Base-by-base conservation (phyloP, 2,888 invertebrate genomes). In the Aphidoletes aphidimyza region DNA sequence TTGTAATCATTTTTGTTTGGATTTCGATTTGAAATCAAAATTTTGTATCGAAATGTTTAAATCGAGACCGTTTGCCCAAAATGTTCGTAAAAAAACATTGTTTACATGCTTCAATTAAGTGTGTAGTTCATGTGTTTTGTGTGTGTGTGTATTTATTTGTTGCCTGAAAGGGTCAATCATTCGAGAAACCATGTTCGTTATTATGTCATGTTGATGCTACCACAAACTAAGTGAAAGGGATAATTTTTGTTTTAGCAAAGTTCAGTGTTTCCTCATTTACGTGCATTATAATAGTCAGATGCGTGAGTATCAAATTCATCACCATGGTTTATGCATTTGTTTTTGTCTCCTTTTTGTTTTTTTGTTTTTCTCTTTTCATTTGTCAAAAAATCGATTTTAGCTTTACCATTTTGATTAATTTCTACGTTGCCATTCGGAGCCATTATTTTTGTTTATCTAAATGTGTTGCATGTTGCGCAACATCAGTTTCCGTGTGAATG, bases 171-270 rank as follows among this genome's bases (percentile, higher is more conserved):
- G 22, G 54, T 26, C 2, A 54, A 11, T 54, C 14, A 3, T 54
- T 54, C 22, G n/a, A 54, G 54, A 54, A 54, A 54, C 54, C 54
- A 26, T 54, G 54, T 54, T 54, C 54, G 22, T 54, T 54, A 54
- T 54, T 54, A 26, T 54, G n/a, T 54, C 54, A 22, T 54, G 26
- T 54, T 22, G 22, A 26, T 5, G n/a, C n/a, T 54, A 54, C 54
- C 54, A 54, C 22, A 54, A 54, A 54, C 54, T 54, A 54, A 54
- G 54, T 54, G 54, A n/a, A n/a, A n/a, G n/a, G n/a, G 54, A 22
- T 22, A 54, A 26, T 54, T 54, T 26, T 22, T 22, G 22, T 26
- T 22, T 3, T 2, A 54, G 5, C 22, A 54, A 54, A 54, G 22
- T 17, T 14, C 2, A 54, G 5, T 54, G 1, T 54, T 26, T 54